Percentiles rank a stretch among this genome's conserved stretches.
Evolutionary conservation across 2,113 vertebrate genomes (phyloP).

Genomic region (Enhydra lutris): DNA sequence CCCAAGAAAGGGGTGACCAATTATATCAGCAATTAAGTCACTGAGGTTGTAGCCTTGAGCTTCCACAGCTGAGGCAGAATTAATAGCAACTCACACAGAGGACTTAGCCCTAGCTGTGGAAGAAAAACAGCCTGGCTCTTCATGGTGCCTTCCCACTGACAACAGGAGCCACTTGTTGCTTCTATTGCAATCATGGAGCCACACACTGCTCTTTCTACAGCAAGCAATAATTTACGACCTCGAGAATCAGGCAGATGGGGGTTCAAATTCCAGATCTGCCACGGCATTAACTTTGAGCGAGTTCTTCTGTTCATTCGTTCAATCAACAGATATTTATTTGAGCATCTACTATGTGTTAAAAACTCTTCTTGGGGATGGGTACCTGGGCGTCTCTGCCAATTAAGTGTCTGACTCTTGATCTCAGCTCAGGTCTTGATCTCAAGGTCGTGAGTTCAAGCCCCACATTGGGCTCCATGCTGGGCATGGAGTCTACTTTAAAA

Average conservation of each 20-base stretch:
- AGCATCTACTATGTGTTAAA: neutral
- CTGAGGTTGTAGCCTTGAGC: neutral
- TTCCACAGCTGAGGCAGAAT: neutral
- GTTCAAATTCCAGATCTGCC: neutral
- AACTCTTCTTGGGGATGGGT: neutral
- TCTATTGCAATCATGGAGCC: neutral
- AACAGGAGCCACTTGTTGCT: neutral
- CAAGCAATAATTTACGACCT: neutral
- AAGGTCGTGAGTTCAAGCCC: too few species aligned
- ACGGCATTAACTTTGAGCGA: neutral
- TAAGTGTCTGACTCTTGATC: neutral
- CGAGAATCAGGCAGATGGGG: neutral
- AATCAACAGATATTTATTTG: slow-evolving; percentile 10
- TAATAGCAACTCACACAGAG: neutral
- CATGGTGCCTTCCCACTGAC: neutral
- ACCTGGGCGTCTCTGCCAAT: neutral
- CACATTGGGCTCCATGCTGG: too few species aligned
- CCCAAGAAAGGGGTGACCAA: neutral
- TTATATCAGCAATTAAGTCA: neutral
- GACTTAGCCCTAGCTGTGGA: neutral
- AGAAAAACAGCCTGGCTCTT: neutral
- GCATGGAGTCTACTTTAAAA: too few species aligned
- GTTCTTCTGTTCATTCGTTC: neutral
- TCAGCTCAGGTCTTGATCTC: too few species aligned
- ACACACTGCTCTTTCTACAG: neutral